Evolutionary conservation across 1,140 invertebrate species (phyloP).

Genomic region (Akabosia matsudoensis): DNA sequence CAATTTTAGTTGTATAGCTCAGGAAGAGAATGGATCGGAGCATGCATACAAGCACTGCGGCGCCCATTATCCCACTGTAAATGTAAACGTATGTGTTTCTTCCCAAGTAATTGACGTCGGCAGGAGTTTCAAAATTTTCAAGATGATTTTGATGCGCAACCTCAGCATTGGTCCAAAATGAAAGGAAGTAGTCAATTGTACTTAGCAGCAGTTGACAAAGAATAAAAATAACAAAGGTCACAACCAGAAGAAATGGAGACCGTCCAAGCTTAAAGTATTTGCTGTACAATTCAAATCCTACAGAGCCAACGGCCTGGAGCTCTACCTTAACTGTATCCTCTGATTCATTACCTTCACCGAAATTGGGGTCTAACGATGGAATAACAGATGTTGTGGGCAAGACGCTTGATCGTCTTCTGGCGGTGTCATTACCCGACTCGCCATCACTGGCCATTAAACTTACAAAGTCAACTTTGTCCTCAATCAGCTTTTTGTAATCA

Average conservation of each 20-base stretch:
- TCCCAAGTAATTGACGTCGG: not conserved
- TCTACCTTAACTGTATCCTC: conserved; percentile 25
- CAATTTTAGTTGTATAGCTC: not conserved
- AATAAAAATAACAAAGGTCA: conserved; percentile 19
- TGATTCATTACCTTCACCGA: conserved; percentile 17
- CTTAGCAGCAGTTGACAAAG: conserved; percentile 27
- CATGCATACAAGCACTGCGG: not conserved
- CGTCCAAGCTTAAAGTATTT: conserved; percentile 36
- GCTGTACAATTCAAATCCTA: conserved; percentile 27
- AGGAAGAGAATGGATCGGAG: not conserved
- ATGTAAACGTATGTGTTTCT: not conserved
- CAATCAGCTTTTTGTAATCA: not conserved
- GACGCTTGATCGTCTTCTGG: not conserved
- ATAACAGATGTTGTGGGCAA: not conserved
- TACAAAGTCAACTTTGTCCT: conserved; percentile 24
- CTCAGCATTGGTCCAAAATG: conserved; percentile 28
- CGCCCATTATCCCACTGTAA: not conserved
- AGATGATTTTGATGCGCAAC: not conserved
- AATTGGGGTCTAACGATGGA: not conserved
- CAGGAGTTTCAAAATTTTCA: not conserved
- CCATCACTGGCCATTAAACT: conserved; percentile 27
- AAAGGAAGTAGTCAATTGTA: conserved; percentile 35
- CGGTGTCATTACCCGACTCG: not conserved
- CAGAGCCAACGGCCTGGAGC: conserved; percentile 27
- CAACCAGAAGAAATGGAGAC: conserved; percentile 8